Evolutionary conservation across 2,888 invertebrate species (phyloP).

Genomic region (Syritta pipiens): DNA sequence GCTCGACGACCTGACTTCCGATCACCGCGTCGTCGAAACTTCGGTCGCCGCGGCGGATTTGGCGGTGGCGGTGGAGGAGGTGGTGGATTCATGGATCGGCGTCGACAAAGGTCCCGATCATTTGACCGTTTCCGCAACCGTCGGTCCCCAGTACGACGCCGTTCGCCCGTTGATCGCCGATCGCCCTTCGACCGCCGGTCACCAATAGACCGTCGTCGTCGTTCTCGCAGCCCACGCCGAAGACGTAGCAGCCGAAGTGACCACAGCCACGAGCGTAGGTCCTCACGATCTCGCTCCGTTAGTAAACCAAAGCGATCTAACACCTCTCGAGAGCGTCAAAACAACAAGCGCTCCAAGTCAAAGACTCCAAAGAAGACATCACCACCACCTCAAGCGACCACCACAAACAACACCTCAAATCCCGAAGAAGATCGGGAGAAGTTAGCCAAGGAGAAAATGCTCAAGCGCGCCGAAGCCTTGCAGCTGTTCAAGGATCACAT

Average conservation of each 20-base stretch:
- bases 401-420: conserved; percentile 50
- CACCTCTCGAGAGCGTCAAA: conserved; percentile 43
- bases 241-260: conserved; percentile 68
- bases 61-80: conserved; percentile 71
- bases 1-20: conserved; percentile 73
- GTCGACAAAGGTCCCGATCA: conserved; percentile 74
- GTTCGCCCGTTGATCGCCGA: conserved; percentile 69
- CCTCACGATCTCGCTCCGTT: conserved; percentile 71
- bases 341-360: conserved; percentile 44
- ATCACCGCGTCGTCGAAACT: conserved; percentile 74
- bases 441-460: conserved; percentile 78
- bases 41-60: conserved; percentile 63
- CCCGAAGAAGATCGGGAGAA: conserved; percentile 74
- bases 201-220: conserved; percentile 67
- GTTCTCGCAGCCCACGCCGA: conserved; percentile 52
- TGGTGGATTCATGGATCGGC: conserved; percentile 75
- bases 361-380: conserved; percentile 49
- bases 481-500: conserved; percentile 82
- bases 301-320: conserved; percentile 61
- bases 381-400: conserved; percentile 53
- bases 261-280: conserved; percentile 70
- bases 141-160: conserved; percentile 74
- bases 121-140: conserved; percentile 76
- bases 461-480: conserved; percentile 80
- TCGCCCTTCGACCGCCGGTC: conserved; percentile 71